These are phyloP conservation scores for Drosophila saltans DNA, from an alignment of 1,140 invertebrate species.

Conservation along the genomic window DNA sequence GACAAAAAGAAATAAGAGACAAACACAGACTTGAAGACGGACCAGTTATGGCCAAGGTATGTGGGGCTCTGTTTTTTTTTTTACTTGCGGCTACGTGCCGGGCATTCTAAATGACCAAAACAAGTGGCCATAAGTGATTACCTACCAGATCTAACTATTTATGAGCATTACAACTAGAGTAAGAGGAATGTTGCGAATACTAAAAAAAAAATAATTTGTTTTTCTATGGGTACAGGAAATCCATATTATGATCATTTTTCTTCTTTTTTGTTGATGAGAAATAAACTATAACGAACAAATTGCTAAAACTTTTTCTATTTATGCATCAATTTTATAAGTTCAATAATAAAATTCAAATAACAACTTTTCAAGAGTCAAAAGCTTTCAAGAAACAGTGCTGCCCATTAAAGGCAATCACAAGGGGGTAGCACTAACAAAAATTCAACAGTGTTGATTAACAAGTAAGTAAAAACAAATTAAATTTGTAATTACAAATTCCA, in stretches of 20 bases:
- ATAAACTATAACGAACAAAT: too few relatives aligned
- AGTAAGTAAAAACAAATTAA: neutral
- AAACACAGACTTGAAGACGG: neutral
- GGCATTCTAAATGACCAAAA: conserved; percentile 42
- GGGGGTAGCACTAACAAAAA: neutral
- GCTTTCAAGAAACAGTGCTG: neutral
- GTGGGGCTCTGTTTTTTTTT: neutral
- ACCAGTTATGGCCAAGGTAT: conserved; percentile 44
- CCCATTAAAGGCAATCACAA: neutral
- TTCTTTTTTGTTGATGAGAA: too few relatives aligned
- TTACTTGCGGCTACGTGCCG: conserved; percentile 35
- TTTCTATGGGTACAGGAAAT: too few relatives aligned
- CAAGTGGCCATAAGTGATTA: conserved; percentile 4
- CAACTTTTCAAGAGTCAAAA: neutral
- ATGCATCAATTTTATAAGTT: too few relatives aligned
- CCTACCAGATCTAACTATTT: neutral
- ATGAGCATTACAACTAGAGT: neutral
- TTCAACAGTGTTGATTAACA: neutral
- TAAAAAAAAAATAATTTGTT: too few relatives aligned
- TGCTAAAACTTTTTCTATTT: too few relatives aligned
- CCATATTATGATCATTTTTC: too few relatives aligned
- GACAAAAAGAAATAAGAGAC: conserved; percentile 7
- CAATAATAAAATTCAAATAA: too few relatives aligned
- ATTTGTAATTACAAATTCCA: conserved; percentile 1
- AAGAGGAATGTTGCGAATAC: neutral